Evolutionary conservation across 2,797 vertebrate genomes (phyloP).

Genomic region (Galagoides demidoff): DNA sequence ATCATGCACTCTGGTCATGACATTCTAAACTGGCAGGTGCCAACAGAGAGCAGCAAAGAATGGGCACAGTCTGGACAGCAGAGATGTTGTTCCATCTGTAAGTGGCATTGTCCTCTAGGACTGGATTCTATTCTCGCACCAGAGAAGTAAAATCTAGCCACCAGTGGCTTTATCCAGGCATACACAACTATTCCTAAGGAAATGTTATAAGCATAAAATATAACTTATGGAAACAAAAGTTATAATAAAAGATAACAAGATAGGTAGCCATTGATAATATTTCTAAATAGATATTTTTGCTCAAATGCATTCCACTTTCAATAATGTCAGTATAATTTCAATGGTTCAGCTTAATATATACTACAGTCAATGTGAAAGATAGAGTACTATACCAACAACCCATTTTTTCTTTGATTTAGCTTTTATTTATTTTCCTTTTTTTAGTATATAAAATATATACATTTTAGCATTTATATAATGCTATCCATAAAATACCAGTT

Average conservation of each 20-base stretch:
- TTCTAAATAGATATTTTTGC: slow-evolving; percentile 24
- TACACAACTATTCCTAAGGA: slow-evolving; percentile 16
- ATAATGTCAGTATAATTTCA: slow-evolving; percentile 47
- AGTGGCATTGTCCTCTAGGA: neutral
- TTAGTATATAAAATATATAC: slow-evolving; percentile 71
- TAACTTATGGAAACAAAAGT: slow-evolving; percentile 44
- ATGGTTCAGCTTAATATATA: slow-evolving; percentile 44
- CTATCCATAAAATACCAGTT: slow-evolving; percentile 68
- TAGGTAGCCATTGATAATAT: neutral
- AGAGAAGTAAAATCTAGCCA: slow-evolving; percentile 36
- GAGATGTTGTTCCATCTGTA: neutral
- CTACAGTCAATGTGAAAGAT: slow-evolving; percentile 51
- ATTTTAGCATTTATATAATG: slow-evolving; percentile 72
- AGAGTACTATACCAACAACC: slow-evolving; percentile 10
- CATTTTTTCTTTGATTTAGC: slow-evolving; percentile 63
- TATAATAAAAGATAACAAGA: neutral
- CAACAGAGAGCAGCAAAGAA: neutral
- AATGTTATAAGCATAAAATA: slow-evolving; percentile 22
- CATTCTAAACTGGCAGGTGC: neutral
- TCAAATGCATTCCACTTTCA: slow-evolving; percentile 27
- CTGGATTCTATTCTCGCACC: neutral
- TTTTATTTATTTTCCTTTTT: slow-evolving; percentile 69
- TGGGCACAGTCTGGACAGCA: neutral
- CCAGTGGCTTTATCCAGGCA: neutral
- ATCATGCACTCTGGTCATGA: neutral